These are phyloP conservation scores for Campoletis raptor DNA, from an alignment of 2,888 invertebrate genomes.

Conservation along the genomic window DNA sequence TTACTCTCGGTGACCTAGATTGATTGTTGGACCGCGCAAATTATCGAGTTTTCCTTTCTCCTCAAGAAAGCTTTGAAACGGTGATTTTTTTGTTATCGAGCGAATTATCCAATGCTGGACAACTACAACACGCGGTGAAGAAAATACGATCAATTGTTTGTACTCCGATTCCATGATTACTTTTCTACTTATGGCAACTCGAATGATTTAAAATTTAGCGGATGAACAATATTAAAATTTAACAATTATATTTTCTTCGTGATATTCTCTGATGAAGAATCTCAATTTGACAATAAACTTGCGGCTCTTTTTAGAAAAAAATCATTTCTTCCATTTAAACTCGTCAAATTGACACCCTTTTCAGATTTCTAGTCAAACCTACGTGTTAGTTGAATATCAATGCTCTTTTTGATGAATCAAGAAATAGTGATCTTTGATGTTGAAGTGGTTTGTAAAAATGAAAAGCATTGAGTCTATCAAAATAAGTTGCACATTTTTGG, in stretches of 20 bases:
- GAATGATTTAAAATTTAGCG: neutral
- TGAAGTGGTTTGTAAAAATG: too few species aligned
- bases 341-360: neutral
- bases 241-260: neutral
- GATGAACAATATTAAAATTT: neutral
- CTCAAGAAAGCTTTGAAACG: neutral
- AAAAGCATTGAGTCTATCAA: too few species aligned
- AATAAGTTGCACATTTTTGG: too few species aligned
- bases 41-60: conserved; percentile 21
- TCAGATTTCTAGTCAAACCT: neutral
- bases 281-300: neutral
- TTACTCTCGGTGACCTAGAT: conserved; percentile 1
- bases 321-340: neutral
- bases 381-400: neutral
- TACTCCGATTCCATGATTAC: neutral
- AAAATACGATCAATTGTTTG: neutral
- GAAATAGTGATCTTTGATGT: neutral
- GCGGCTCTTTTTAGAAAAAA: neutral
- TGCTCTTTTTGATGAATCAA: neutral
- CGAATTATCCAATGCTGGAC: neutral
- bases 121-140: neutral
- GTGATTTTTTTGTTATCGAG: neutral
- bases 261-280: neutral
- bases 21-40: conserved; percentile 24
- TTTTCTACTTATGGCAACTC: neutral